Evolutionary conservation across 2,888 invertebrate species (phyloP).

Genomic region (Colostygia pectinataria): DNA sequence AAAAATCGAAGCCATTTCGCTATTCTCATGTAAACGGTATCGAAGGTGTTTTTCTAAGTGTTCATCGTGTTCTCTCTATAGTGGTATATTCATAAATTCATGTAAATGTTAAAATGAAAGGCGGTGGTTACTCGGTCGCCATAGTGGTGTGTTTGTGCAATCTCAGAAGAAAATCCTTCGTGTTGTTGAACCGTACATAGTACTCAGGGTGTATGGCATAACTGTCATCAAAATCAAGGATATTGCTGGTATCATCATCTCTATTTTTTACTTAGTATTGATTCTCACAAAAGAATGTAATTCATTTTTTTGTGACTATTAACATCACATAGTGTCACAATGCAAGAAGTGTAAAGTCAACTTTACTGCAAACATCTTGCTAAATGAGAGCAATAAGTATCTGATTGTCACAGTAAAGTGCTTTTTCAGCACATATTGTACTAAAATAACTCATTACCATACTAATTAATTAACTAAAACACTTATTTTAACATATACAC

Average conservation of each 20-base stretch:
- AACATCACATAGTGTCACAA: conserved; percentile 4
- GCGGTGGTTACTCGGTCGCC: conserved; percentile 65
- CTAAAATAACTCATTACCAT: too few relatives aligned
- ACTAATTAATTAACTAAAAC: too few relatives aligned
- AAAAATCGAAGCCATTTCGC: conserved; percentile 79
- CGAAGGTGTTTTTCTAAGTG: conserved; percentile 46
- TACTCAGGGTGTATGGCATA: conserved; percentile 64
- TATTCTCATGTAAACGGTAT: conserved; percentile 59
- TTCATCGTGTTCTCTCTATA: conserved; percentile 36
- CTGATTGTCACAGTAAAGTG: not conserved
- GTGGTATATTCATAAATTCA: conserved; percentile 41
- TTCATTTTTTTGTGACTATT: not conserved
- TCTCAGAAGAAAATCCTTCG: conserved; percentile 66
- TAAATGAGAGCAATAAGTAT: not conserved
- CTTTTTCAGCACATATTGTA: too few relatives aligned
- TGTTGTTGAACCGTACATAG: conserved; percentile 63
- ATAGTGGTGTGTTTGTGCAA: conserved; percentile 68
- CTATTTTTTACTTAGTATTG: not conserved
- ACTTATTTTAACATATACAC: too few relatives aligned
- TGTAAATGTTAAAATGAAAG: conserved; percentile 46
- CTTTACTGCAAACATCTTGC: not conserved
- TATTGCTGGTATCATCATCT: conserved; percentile 15
- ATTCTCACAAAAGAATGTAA: not conserved
- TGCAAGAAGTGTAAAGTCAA: not conserved
- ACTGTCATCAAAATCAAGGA: conserved; percentile 56